Conservation (phyloP, 2,888 invertebrate genomes). For the Clistopyga incitator region DNA sequence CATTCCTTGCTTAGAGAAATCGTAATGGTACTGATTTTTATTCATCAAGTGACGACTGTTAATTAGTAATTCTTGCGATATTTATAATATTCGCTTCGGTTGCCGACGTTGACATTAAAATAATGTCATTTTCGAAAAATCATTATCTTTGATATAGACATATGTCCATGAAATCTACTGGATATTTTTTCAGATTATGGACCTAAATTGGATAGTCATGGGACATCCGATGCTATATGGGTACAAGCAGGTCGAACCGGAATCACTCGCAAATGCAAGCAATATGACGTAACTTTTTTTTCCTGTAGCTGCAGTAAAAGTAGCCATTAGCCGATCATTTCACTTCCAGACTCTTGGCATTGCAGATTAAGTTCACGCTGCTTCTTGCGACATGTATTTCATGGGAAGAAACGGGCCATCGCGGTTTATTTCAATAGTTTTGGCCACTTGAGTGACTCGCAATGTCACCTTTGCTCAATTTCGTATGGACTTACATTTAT, state of each 20-base stretch:
- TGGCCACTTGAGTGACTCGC: background rate
- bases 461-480: background rate
- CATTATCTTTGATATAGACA: too few species aligned
- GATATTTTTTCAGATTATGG: too few species aligned
- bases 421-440: background rate
- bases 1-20: background rate
- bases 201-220: too few species aligned
- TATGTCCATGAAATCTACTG: too few species aligned
- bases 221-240: too few species aligned
- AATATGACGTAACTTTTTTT: constrained; percentile 1
- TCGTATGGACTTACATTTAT: too few species aligned
- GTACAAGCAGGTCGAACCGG: background rate
- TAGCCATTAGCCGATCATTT: background rate
- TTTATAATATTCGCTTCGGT: too few species aligned
- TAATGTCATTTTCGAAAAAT: too few species aligned
- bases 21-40: background rate
- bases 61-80: too few species aligned
- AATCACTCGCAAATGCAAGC: background rate
- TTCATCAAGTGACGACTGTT: too few species aligned
- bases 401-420: background rate
- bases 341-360: background rate
- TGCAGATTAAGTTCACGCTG: background rate
- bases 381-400: background rate
- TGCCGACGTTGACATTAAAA: too few species aligned
- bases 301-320: background rate